Evolutionary conservation across 2,888 invertebrate genomes (phyloP).

Genomic region (Tenthredo amoena): DNA sequence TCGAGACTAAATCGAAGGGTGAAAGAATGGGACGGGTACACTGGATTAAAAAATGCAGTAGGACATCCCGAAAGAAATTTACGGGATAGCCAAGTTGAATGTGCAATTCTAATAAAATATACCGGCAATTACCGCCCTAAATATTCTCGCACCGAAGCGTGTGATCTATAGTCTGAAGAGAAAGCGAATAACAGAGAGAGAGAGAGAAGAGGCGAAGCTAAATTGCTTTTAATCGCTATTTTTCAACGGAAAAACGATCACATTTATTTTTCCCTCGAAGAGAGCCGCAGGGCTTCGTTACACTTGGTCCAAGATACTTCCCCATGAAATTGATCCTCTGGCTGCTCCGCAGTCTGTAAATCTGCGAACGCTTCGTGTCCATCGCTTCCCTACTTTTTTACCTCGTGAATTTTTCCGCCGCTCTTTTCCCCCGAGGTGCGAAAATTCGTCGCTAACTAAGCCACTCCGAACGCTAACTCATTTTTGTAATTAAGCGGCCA

Average conservation of each 20-base stretch:
- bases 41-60: constrained; percentile 69
- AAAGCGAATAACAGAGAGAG: constrained; percentile 17
- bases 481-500: constrained; percentile 75
- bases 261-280: constrained; percentile 37
- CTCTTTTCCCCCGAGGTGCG: not conserved
- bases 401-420: not conserved
- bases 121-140: constrained; percentile 77
- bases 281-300: constrained; percentile 22
- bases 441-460: constrained; percentile 64
- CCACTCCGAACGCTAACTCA: constrained; percentile 72
- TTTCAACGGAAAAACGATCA: constrained; percentile 68
- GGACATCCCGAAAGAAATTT: constrained; percentile 75
- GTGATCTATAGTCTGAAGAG: constrained; percentile 72
- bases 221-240: constrained; percentile 76
- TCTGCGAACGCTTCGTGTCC: not conserved
- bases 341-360: not conserved
- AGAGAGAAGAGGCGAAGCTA: constrained; percentile 61
- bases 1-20: constrained; percentile 10
- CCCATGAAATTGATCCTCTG: not conserved
- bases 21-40: not conserved
- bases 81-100: constrained; percentile 69
- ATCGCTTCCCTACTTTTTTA: not conserved
- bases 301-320: constrained; percentile 32
- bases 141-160: constrained; percentile 74
- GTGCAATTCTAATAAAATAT: constrained; percentile 75